These are phyloP conservation scores for Acanthurus tractus DNA, from an alignment of 2,797 vertebrate genomes.

Conservation along the genomic window DNA sequence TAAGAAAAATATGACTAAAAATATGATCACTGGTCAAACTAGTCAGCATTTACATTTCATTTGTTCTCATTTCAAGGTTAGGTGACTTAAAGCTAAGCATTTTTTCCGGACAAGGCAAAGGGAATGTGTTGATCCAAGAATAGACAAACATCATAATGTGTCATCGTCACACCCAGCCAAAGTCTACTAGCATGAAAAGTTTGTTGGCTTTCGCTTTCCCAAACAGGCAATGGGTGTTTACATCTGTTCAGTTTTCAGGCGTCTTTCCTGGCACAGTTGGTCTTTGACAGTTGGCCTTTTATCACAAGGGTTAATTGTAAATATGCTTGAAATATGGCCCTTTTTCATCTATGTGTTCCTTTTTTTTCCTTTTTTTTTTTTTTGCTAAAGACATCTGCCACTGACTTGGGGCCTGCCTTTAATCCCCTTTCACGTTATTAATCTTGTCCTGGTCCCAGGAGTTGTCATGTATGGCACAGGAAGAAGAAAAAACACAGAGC, in stretches of 20 bases:
- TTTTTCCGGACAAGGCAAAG: conserved; percentile 23
- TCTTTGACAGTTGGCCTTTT: conserved; percentile 74
- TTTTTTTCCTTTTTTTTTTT: conserved; percentile 50
- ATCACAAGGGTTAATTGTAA: conserved; percentile 75
- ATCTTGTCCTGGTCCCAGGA: conserved; percentile 82
- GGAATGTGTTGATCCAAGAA: conserved; percentile 23
- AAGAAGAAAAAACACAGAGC: conserved; percentile 78
- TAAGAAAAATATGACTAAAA: background rate
- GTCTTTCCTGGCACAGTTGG: conserved; percentile 43
- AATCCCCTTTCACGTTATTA: conserved; percentile 87
- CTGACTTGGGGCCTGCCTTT: conserved; percentile 76
- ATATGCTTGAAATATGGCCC: conserved; percentile 73
- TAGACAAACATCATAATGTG: conserved; percentile 52
- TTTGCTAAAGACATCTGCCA: conserved; percentile 81
- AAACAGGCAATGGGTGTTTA: conserved; percentile 57
- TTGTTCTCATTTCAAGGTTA: background rate
- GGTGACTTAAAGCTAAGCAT: conserved; percentile 7
- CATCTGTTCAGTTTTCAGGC: conserved; percentile 48
- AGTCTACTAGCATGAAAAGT: conserved; percentile 53
- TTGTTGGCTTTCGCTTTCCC: conserved; percentile 48
- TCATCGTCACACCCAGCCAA: conserved; percentile 62
- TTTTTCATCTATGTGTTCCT: conserved; percentile 47
- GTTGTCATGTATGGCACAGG: conserved; percentile 81
- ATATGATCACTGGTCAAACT: conserved; percentile 2
- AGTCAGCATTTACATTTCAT: background rate